phyloP scores from a whole-genome alignment of 1,140 invertebrate genomes.

The Drosophila lowei region DNA sequence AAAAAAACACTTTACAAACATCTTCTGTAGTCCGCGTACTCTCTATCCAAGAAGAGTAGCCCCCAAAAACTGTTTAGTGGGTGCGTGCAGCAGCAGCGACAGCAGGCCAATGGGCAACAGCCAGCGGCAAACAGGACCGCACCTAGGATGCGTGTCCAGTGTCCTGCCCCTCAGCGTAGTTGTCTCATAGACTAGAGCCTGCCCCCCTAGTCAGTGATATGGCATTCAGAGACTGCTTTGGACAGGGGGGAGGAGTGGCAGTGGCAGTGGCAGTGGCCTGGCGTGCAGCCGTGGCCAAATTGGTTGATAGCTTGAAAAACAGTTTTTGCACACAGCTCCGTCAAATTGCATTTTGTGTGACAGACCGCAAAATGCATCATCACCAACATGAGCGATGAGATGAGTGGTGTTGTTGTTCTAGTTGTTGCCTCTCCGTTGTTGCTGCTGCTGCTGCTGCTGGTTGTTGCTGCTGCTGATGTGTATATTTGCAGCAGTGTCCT shows the following conservation, averaged over 20 bases:
- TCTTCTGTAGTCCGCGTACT: no score
- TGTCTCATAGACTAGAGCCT: background rate
- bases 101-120: constrained; percentile 6
- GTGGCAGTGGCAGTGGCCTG: constrained; percentile 25
- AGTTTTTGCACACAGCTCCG: constrained; percentile 82
- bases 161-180: constrained; percentile 8
- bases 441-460: constrained; percentile 6
- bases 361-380: constrained; percentile 83
- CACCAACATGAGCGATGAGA: constrained; percentile 83
- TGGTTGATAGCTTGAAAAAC: constrained; percentile 83
- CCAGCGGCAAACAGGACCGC: constrained; percentile 5
- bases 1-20: constrained; percentile 42
- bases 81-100: background rate
- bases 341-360: constrained; percentile 83
- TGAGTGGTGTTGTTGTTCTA: constrained; percentile 70
- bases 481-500: constrained; percentile 68
- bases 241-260: constrained; percentile 15
- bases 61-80: no score
- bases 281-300: constrained; percentile 80
- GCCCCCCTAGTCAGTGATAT: constrained; percentile 52
- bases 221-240: constrained; percentile 55
- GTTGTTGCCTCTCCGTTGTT: constrained; percentile 40
- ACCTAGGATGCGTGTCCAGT: constrained; percentile 19
- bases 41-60: no score
- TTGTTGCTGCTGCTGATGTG: constrained; percentile 65